Conservation (phyloP, 2,797 vertebrate species). For the Pteropus rufus region DNA sequence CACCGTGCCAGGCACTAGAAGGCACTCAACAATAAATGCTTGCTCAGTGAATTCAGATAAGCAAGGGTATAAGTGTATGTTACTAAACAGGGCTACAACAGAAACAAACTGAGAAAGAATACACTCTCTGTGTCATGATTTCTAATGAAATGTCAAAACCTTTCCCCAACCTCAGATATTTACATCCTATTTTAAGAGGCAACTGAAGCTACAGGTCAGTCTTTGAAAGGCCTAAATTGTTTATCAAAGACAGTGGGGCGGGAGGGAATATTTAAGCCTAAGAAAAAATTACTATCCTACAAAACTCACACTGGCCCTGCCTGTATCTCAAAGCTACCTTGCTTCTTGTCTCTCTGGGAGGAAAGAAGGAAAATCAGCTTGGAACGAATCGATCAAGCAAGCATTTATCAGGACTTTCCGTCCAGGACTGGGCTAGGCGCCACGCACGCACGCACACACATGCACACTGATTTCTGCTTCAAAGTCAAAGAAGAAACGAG, state of each 20-base stretch:
- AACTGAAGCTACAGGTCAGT: not conserved
- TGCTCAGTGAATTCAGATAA: not conserved
- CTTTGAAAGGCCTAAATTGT: not conserved
- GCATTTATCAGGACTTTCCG: not conserved
- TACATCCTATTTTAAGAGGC: not conserved
- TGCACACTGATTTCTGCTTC: not conserved
- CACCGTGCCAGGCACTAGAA: not conserved
- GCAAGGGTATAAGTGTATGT: not conserved
- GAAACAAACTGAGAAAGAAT: not conserved
- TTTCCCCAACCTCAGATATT: not conserved
- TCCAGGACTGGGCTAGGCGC: not conserved
- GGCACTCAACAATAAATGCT: not conserved
- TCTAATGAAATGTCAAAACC: not conserved
- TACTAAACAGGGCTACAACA: not conserved
- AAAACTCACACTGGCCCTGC: not conserved
- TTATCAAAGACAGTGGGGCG: not conserved
- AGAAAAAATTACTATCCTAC: not conserved
- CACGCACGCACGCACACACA: fast-evolving
- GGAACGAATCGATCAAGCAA: not conserved
- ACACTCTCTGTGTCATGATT: not conserved
- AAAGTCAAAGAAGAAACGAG: not conserved
- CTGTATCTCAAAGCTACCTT: not conserved
- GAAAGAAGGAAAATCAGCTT: not conserved
- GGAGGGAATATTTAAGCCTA: not conserved
- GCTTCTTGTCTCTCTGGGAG: not conserved